Conservation (phyloP, 1,140 invertebrate genomes). For the Vanessa atalanta region DNA sequence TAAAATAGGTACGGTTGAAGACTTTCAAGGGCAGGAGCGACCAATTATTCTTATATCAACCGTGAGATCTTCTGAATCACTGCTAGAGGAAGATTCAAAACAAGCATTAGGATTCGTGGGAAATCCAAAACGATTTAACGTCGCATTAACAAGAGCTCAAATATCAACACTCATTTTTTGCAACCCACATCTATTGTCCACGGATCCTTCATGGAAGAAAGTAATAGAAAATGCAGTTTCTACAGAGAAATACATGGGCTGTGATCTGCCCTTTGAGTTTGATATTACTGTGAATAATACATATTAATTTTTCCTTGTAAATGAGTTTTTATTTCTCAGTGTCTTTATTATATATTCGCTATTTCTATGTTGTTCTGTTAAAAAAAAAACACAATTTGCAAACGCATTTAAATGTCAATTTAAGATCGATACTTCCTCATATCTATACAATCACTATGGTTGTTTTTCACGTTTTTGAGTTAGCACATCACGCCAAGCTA, state of each 20-base stretch:
- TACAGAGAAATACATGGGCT: slow-evolving; percentile 85
- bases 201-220: slow-evolving; percentile 86
- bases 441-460: too few relatives aligned
- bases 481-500: too few relatives aligned
- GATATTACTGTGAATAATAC: slow-evolving; percentile 11
- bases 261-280: slow-evolving; percentile 77
- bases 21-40: slow-evolving; percentile 97
- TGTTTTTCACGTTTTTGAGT: too few relatives aligned
- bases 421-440: too few relatives aligned
- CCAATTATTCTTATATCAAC: slow-evolving; percentile 93
- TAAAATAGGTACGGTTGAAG: slow-evolving; percentile 96
- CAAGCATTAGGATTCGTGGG: slow-evolving; percentile 88
- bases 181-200: slow-evolving; percentile 87
- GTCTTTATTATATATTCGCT: too few relatives aligned
- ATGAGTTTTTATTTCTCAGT: too few relatives aligned
- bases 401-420: too few relatives aligned
- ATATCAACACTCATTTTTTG: slow-evolving; percentile 90
- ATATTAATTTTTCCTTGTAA: neutral
- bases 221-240: slow-evolving; percentile 85
- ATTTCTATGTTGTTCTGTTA: too few relatives aligned
- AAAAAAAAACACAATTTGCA: too few relatives aligned
- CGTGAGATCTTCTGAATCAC: slow-evolving; percentile 84
- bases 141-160: slow-evolving; percentile 91
- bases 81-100: slow-evolving; percentile 79
- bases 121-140: slow-evolving; percentile 90